Base-by-base conservation (phyloP, 2,888 invertebrate genomes). In the Trichogramma dendrolimi region DNA sequence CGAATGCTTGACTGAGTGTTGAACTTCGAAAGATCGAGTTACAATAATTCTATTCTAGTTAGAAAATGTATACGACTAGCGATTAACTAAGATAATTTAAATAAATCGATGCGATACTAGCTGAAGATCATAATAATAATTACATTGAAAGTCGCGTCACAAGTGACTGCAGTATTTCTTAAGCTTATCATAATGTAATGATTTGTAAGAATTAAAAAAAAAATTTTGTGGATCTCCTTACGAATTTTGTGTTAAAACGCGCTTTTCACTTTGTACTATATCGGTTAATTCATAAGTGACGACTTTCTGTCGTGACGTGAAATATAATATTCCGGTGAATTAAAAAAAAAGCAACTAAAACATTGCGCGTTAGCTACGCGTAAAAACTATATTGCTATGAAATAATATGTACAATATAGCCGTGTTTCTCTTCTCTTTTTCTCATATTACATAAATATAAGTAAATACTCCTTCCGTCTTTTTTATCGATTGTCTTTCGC, bases 21-120 rank as follows among this genome's bases (percentile, higher is more conserved):
- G 59, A 55, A 42, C 58, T 62, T 55, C 56, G 10, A 43, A 11
- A 53, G 54, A 43, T 27, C 59, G 64, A 65, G 50, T 50, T 53
- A 50, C 60, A 73, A 72, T 75, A 75, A 75, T 70, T 71, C 75
- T 76, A 78, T 76, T 78, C 79, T 79, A 78, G 79, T 79, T 78
- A 78, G 77, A 75, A 73, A 78, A 76, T 79, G 79, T 79, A 79
- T 79, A 79, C 79, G 79, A 79, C 71, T 79, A 79, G 75, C 71
- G 71, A 72, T 72, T 78, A 79, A 73, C 72, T 78, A 76, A 78
- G 76, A 27, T 27, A 27, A 27, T 27, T 27, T 70, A 71, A 70
- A 71, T 66, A 70, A 64, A 64, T 11, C 49, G 10, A 49, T 14
- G 5, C 40, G 46, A 47, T 63, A 68, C 68, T 69, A 70, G 68